Base-by-base conservation (phyloP, 2,113 vertebrate genomes). In the Hydropotes inermis region DNA sequence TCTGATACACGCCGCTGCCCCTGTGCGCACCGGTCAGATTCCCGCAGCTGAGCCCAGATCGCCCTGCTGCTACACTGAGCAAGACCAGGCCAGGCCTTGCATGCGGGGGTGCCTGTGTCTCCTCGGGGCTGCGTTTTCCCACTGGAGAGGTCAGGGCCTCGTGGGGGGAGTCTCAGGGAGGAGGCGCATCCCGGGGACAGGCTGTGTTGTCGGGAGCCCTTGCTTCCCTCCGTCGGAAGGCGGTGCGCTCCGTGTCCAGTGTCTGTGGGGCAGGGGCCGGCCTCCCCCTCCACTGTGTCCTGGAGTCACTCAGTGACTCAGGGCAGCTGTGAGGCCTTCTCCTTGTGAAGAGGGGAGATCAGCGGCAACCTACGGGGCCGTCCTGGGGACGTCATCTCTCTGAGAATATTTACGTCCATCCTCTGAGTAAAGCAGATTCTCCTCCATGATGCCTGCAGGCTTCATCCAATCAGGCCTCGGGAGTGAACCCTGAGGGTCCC, bases 1-100 rank as follows among this genome's bases (percentile, higher is more conserved):
- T 1, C 61, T 4, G 8, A 21, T 9, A 3, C 57, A n/a, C 30
- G 14, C 10, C 21, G 21, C 21, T 47, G 12, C n/a, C 25, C 6
- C 83, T 8, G 3, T 33, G n/a, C 1, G 21, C 15, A 6, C 25
- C 1, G 21, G 25, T 1, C 3, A 43, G n/a, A 13, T 45, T 14
- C 21, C n/a, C 19, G 9, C 2, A 11, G 47, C 16, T 11, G 74
- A 27, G 84, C 19, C 57, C 36, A 0, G n/a, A 13, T 61, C 33
- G 9, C 28, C 28, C 45, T 64, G 45, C 14, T 16, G 0, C n/a
- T 4, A 3, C 33, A 1, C 30, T 23, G 55, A 6, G 13, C 12
- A 15, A 52, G 45, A 50, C 33, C 54, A 39, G 54, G 61, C 47
- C 23, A 54, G 47, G 36, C 43, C 45, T 39, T 9, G 25, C 54